Conservation (phyloP, 2,113 vertebrate species). For the Crotophaga sulcirostris region DNA sequence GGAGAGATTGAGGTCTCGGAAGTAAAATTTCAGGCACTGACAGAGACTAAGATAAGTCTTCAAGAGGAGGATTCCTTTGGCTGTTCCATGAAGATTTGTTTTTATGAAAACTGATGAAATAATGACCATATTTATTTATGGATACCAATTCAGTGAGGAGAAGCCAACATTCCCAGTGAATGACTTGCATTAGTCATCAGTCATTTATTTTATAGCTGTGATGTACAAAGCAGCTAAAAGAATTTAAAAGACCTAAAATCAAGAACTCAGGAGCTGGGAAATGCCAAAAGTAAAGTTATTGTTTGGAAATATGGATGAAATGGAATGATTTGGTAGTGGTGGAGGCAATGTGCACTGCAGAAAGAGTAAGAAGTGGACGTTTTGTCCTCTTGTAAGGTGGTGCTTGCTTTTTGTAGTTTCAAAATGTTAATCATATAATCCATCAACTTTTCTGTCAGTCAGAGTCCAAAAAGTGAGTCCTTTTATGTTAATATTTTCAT, state of each 20-base stretch:
- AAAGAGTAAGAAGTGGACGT: background rate
- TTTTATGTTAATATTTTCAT: background rate
- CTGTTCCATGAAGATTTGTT: background rate
- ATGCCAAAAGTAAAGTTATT: background rate
- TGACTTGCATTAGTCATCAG: background rate
- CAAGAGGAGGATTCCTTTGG: background rate
- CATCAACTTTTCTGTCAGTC: background rate
- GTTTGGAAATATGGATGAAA: background rate
- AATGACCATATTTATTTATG: background rate
- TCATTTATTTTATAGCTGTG: background rate
- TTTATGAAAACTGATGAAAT: background rate
- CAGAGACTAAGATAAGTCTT: background rate
- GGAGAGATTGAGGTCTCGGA: background rate
- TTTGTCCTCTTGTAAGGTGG: background rate
- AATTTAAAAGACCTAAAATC: background rate
- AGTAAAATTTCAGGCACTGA: background rate
- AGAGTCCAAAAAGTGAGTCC: background rate
- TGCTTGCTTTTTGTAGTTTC: background rate
- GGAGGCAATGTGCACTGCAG: background rate
- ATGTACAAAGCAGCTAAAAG: background rate
- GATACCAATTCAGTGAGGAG: background rate
- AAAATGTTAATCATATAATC: background rate
- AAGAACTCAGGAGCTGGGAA: background rate
- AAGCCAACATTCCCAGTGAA: background rate
- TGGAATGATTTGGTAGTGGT: background rate